These are phyloP conservation scores for Scaptomyza tumidula DNA, from an alignment of 2,888 invertebrate genomes.

Conservation along the genomic window DNA sequence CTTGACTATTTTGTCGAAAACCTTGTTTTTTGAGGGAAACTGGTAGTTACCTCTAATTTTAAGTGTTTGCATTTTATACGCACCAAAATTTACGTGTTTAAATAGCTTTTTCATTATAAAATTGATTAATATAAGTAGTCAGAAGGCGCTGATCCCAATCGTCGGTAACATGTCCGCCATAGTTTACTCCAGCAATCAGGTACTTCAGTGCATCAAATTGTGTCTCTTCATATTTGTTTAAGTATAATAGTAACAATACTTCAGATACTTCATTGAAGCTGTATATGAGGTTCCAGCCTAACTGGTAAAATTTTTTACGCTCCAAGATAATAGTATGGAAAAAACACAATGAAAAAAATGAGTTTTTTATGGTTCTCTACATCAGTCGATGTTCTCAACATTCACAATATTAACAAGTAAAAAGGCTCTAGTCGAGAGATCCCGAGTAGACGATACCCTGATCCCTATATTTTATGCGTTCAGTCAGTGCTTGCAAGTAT, in stretches of 20 bases:
- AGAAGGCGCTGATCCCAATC: slow-evolving; percentile 91
- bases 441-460: too few species aligned
- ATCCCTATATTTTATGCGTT: too few species aligned
- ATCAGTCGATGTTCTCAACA: slow-evolving; percentile 90
- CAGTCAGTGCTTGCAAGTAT: too few species aligned
- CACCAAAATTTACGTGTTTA: slow-evolving; percentile 69
- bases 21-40: too few species aligned
- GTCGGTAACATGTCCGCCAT: slow-evolving; percentile 93
- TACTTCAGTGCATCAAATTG: slow-evolving; percentile 96
- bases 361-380: slow-evolving; percentile 90
- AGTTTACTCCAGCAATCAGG: slow-evolving; percentile 94
- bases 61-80: background rate
- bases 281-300: slow-evolving; percentile 95
- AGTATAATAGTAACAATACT: slow-evolving; percentile 91
- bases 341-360: slow-evolving; percentile 92
- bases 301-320: slow-evolving; percentile 93
- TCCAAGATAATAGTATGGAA: slow-evolving; percentile 94
- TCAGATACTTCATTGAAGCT: slow-evolving; percentile 96
- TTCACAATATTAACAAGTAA: slow-evolving; percentile 88
- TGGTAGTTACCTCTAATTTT: too few species aligned
- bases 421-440: too few species aligned
- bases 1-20: too few species aligned
- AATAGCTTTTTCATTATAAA: slow-evolving; percentile 87
- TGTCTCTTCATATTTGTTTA: slow-evolving; percentile 94
- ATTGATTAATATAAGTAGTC: slow-evolving; percentile 92